Conservation (phyloP, 2,888 invertebrate species). For the Galerucella calmariensis region DNA sequence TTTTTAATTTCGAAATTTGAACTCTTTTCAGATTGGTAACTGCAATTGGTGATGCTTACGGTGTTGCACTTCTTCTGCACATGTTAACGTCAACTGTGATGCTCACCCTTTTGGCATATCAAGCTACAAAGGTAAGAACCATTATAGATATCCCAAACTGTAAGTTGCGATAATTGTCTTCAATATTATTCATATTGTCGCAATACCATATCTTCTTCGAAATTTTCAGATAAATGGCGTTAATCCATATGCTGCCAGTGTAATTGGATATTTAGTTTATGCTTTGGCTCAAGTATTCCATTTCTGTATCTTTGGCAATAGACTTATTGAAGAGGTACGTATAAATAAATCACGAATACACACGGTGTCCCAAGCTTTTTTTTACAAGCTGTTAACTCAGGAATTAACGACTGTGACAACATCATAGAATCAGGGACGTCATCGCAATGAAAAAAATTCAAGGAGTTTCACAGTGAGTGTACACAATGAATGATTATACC, state of each 20-base stretch:
- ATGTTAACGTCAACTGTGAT: constrained; percentile 88
- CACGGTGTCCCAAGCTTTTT: too few relatives aligned
- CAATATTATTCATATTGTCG: neutral
- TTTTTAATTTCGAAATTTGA: neutral
- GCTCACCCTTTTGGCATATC: constrained; percentile 84
- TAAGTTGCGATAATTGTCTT: too few relatives aligned
- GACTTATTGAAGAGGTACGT: constrained; percentile 85
- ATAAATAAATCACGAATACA: too few relatives aligned
- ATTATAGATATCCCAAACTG: neutral
- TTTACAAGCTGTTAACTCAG: too few relatives aligned
- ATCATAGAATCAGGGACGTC: too few relatives aligned
- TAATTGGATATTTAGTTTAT: constrained; percentile 82
- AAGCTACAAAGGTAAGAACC: constrained; percentile 80
- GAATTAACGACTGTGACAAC: too few relatives aligned
- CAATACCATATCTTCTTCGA: neutral
- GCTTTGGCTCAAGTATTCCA: constrained; percentile 87
- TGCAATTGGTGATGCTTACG: constrained; percentile 85
- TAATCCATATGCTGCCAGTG: constrained; percentile 82
- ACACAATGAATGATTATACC: too few relatives aligned
- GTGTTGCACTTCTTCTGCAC: constrained; percentile 83
- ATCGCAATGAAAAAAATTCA: too few relatives aligned
- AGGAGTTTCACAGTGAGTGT: too few relatives aligned
- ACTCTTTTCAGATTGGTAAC: constrained; percentile 75
- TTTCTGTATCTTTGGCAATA: constrained; percentile 88
- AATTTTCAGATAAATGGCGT: constrained; percentile 75